Evolutionary conservation across 2,797 vertebrate species (phyloP).

Genomic region (Pseudochirops cupreus): DNA sequence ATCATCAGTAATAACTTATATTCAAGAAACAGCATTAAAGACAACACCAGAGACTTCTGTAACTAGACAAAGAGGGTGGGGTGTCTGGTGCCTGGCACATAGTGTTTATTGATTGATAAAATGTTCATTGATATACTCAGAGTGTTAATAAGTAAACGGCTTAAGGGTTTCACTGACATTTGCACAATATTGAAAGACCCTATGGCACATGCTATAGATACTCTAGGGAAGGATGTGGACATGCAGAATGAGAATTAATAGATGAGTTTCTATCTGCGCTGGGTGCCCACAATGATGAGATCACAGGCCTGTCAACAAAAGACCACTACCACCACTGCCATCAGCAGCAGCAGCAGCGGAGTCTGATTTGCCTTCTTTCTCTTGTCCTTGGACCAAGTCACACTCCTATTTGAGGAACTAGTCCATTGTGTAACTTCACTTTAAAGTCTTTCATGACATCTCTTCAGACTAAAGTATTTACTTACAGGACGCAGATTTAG

Average conservation of each 20-base stretch:
- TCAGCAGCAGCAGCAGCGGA: not conserved
- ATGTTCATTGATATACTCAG: not conserved
- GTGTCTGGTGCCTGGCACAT: not conserved
- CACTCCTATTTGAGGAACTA: not conserved
- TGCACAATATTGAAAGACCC: not conserved
- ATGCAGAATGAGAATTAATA: not conserved
- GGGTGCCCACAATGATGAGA: not conserved
- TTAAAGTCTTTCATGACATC: not conserved
- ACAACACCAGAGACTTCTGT: not conserved
- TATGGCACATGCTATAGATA: not conserved
- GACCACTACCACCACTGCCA: not conserved
- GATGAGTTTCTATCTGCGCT: not conserved
- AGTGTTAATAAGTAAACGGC: not conserved
- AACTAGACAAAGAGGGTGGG: not conserved
- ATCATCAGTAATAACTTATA: not conserved
- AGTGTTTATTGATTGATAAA: not conserved
- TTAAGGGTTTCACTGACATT: not conserved
- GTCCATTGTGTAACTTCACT: not conserved
- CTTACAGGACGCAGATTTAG: not conserved
- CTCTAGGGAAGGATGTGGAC: not conserved
- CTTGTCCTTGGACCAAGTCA: not conserved
- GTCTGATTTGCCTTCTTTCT: not conserved
- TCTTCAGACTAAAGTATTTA: not conserved
- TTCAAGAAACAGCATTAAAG: not conserved
- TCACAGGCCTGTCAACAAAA: not conserved